These are phyloP conservation scores for Lissocephala sabroskyi DNA, from an alignment of 2,888 invertebrate species.

Conservation along the genomic window DNA sequence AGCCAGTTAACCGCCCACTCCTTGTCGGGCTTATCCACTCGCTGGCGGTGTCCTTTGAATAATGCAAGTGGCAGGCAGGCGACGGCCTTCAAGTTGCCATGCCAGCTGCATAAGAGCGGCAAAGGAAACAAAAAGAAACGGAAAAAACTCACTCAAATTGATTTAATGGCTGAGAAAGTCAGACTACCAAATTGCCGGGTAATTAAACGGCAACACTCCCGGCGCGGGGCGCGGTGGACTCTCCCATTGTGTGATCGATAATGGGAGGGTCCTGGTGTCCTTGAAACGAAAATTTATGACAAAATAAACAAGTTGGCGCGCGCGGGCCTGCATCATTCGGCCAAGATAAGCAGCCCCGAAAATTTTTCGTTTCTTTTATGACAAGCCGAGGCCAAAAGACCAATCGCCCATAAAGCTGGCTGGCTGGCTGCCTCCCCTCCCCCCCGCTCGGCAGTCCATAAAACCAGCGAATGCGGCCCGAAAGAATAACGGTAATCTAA, in stretches of 20 bases:
- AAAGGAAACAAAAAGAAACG: neutral
- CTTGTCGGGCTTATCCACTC: slow-evolving; percentile 6
- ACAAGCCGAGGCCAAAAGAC: slow-evolving; percentile 31
- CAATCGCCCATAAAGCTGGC: slow-evolving; percentile 50
- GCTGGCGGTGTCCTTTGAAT: slow-evolving; percentile 32
- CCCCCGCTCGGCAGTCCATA: slow-evolving; percentile 37
- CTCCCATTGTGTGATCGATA: slow-evolving; percentile 62
- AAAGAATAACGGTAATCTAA: slow-evolving; percentile 14
- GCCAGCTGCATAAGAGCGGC: slow-evolving; percentile 14
- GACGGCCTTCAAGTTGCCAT: slow-evolving; percentile 34
- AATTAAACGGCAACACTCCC: slow-evolving; percentile 1
- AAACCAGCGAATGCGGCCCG: slow-evolving; percentile 20
- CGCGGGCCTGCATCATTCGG: slow-evolving; percentile 6
- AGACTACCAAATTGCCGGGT: neutral
- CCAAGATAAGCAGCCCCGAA: slow-evolving; percentile 45
- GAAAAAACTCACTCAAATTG: too few species aligned
- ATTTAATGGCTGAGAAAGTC: neutral
- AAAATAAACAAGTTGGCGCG: slow-evolving; percentile 50
- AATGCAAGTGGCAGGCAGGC: slow-evolving; percentile 38
- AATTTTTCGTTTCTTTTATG: slow-evolving; percentile 49
- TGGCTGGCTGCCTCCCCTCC: too few species aligned
- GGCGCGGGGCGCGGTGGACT: slow-evolving; percentile 46
- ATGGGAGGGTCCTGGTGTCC: slow-evolving; percentile 31
- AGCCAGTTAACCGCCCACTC: slow-evolving; percentile 17
- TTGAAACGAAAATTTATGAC: slow-evolving; percentile 55